phyloP scores from a whole-genome alignment of 2,888 invertebrate genomes.

The Pycnomerus fuliginosus region DNA sequence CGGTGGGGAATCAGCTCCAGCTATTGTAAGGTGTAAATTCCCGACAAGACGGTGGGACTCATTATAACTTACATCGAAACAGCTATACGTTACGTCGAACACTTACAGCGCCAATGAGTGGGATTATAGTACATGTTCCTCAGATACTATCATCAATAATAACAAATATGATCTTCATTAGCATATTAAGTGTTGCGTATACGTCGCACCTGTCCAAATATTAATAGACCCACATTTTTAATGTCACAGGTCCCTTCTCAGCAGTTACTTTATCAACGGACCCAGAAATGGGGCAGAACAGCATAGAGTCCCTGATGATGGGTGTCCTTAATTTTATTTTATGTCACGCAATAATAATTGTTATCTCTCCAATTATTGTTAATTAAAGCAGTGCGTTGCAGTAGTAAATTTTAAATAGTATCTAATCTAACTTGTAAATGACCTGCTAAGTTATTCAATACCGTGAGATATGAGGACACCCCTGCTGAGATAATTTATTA shows the following conservation, averaged over 20 bases:
- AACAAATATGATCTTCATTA: conserved; percentile 44
- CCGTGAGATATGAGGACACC: conserved; percentile 38
- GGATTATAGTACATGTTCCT: conserved; percentile 49
- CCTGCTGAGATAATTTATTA: conserved; percentile 44
- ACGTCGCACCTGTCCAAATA: conserved; percentile 36
- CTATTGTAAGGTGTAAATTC: conserved; percentile 52
- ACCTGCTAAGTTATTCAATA: conserved; percentile 41
- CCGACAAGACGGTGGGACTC: conserved; percentile 34
- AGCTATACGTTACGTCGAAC: conserved; percentile 38
- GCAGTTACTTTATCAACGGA: conserved; percentile 6
- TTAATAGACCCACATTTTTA: conserved; percentile 30
- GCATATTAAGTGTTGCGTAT: conserved; percentile 33
- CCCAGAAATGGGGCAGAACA: neutral
- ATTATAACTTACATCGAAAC: conserved; percentile 44
- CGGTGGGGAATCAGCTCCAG: conserved; percentile 45
- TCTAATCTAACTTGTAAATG: conserved; percentile 47
- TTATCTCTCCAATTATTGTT: conserved; percentile 45
- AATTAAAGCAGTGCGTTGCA: conserved; percentile 38
- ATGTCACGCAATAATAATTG: too few relatives aligned
- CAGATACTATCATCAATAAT: conserved; percentile 50
- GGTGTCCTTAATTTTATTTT: too few relatives aligned
- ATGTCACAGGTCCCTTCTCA: conserved; percentile 5
- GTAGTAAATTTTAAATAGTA: conserved; percentile 38
- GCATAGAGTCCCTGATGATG: too few relatives aligned
- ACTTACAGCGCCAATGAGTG: conserved; percentile 43